Evolutionary conservation across 2,888 invertebrate genomes (phyloP).

Genomic region (Auanema sp.): DNA sequence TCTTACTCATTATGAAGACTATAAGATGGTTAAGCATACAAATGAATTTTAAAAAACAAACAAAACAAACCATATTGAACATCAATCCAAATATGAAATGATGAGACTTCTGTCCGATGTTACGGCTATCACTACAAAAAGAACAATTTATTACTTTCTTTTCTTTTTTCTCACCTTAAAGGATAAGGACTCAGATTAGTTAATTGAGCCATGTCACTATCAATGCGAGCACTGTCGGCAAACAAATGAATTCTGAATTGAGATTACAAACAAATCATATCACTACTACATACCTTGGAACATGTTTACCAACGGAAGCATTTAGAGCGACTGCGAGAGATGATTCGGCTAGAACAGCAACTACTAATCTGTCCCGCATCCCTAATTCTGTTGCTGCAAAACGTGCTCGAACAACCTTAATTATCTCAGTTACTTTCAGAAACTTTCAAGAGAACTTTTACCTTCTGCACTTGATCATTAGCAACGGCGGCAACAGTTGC

Average conservation of each 20-base stretch:
- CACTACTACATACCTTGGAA: constrained; percentile 6
- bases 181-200: constrained; percentile 51
- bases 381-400: constrained; percentile 94
- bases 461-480: too few relatives aligned
- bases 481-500: too few relatives aligned
- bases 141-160: too few relatives aligned
- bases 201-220: constrained; percentile 45
- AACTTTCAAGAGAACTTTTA: too few relatives aligned
- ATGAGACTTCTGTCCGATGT: constrained; percentile 44
- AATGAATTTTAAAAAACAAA: background rate
- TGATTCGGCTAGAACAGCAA: constrained; percentile 79
- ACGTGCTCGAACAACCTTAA: constrained; percentile 73
- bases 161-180: constrained; percentile 16
- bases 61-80: constrained; percentile 35
- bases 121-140: constrained; percentile 10
- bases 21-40: background rate
- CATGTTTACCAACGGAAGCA: constrained; percentile 80
- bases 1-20: constrained; percentile 3
- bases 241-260: constrained; percentile 39
- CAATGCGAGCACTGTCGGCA: constrained; percentile 52
- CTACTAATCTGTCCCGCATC: constrained; percentile 83
- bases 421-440: too few relatives aligned
- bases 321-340: constrained; percentile 82
- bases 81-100: constrained; percentile 34
- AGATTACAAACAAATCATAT: background rate